Evolutionary conservation across 2,113 vertebrate genomes (phyloP), one percentile per base, ranked within the genome.

Genomic region (Cettia cetti): DNA sequence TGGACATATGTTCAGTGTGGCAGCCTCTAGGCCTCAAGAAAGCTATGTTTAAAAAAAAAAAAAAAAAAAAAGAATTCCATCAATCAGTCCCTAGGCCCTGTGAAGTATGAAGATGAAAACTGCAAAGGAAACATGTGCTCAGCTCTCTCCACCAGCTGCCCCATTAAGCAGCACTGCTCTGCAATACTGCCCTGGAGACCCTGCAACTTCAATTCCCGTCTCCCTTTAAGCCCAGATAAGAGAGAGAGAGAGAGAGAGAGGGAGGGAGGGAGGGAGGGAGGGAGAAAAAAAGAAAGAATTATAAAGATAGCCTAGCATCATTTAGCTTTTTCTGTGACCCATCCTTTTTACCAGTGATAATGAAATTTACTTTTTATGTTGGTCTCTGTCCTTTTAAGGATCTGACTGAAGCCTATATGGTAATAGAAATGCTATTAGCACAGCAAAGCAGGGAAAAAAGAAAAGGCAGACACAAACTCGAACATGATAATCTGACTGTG

Each of bases 1-100:
- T 94, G 95, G 97, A 96, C 98, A 97, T 97, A 97, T 97, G 97
- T 97, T 97, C 96, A 92, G 86, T 97, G 94, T 81, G 96, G 90
- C 92, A 93, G 92, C 87, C 95, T 86, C 88, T 71, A 91, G 94
- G 96, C 82, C 96, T 96, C 52, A n/a, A 97, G 96, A 97, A 97
- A 96, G 87, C 94, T 82, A 92, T 79, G 88, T 88, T 96, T 6
- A 44, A 86, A 88, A 92, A 88, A 91, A 75, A 54, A 49, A 69
- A 76, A 90, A 93, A 72, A 79, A 91, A 94, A 86, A 96, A 94
- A 95, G 74, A 97, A 97, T 96, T 96, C 97, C 97, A 97, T 97
- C 97, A 96, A 97, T 97, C 97, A 97, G 96, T 95, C 82, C 83
- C 61, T 74, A 66, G 72, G 93, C 26, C 93, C 88, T 97, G 95